phyloP scores from a whole-genome alignment of 2,797 vertebrate species.

The Liparis tanakae region DNA sequence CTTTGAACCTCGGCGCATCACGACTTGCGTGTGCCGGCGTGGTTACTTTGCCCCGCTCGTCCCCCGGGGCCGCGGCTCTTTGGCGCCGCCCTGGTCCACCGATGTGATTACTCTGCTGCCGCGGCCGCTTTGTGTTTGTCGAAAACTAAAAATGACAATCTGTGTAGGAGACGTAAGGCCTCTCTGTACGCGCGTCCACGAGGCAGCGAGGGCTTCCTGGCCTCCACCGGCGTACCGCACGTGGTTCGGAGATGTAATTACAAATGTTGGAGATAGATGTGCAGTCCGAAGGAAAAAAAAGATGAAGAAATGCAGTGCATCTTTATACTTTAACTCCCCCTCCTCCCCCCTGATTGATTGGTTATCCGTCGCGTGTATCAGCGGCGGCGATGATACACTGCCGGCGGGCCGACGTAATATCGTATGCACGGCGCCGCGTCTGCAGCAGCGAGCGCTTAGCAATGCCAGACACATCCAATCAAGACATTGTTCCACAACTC shows the following conservation, averaged over 20 bases:
- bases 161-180: slow-evolving; percentile 8
- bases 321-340: slow-evolving; percentile 4
- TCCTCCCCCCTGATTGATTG: slow-evolving; percentile 19
- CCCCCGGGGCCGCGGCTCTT: slow-evolving; percentile 27
- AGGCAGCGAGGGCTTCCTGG: slow-evolving; percentile 24
- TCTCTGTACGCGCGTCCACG: slow-evolving; percentile 23
- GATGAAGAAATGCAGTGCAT: slow-evolving; percentile 11
- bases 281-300: slow-evolving; percentile 7
- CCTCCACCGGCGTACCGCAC: neutral
- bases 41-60: slow-evolving; percentile 38
- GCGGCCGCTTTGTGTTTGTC: slow-evolving; percentile 31
- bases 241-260: slow-evolving; percentile 27
- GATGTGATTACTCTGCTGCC: slow-evolving; percentile 46
- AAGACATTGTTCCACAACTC: slow-evolving; percentile 69
- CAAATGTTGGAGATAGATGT: slow-evolving; percentile 23
- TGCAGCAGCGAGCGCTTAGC: slow-evolving; percentile 59
- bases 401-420: slow-evolving; percentile 39
- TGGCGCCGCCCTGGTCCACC: slow-evolving; percentile 46
- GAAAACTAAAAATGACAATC: slow-evolving; percentile 22
- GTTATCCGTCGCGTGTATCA: slow-evolving; percentile 37
- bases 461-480: slow-evolving; percentile 73
- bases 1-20: slow-evolving; percentile 15
- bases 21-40: slow-evolving; percentile 17
- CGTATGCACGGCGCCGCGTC: slow-evolving; percentile 50
- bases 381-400: slow-evolving; percentile 34